A percentile compares a stretch with the other conserved stretches of the same genome.
These are phyloP conservation scores for Chelon labrosus DNA, from an alignment of 2,797 vertebrate species.

Conservation along the genomic window DNA sequence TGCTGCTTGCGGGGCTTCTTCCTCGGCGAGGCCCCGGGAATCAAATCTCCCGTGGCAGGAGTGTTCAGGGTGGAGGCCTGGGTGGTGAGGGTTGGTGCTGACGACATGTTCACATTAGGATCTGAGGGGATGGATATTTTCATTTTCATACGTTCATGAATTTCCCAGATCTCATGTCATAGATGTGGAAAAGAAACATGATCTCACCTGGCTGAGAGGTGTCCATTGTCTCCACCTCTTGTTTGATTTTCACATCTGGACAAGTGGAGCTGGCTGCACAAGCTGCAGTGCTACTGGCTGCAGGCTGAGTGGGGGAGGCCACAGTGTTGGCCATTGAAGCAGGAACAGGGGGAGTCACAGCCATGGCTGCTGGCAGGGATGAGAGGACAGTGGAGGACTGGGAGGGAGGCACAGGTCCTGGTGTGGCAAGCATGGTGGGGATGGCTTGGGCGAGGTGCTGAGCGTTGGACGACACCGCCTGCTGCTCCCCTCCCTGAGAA, in stretches of 20 bases:
- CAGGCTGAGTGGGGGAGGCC: conserved; percentile 90
- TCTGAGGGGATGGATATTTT: conserved; percentile 36
- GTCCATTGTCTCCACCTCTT: conserved; percentile 93
- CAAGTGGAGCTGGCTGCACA: conserved; percentile 88
- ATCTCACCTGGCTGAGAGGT: conserved; percentile 83
- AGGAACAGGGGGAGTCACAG: conserved; percentile 86
- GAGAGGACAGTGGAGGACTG: conserved; percentile 90
- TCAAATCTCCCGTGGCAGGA: conserved; percentile 88
- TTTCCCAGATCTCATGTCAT: background rate
- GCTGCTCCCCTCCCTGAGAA: conserved; percentile 89
- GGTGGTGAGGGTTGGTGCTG: conserved; percentile 79
- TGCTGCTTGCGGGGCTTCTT: conserved; percentile 99
- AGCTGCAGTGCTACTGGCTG: conserved; percentile 88
- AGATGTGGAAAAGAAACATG: background rate
- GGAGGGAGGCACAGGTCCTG: conserved; percentile 89
- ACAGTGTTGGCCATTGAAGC: conserved; percentile 90
- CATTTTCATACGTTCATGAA: background rate
- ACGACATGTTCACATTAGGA: conserved; percentile 84
- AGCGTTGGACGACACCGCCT: conserved; percentile 84
- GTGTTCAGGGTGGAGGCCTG: conserved; percentile 88
- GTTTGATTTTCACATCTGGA: conserved; percentile 94
- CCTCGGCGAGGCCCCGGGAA: conserved; percentile 94
- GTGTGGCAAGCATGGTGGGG: conserved; percentile 88
- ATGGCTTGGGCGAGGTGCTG: conserved; percentile 92
- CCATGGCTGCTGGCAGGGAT: conserved; percentile 88